These are phyloP conservation scores for Tympanoctomys barrerae DNA, from an alignment of 2,797 vertebrate species.

Conservation along the genomic window DNA sequence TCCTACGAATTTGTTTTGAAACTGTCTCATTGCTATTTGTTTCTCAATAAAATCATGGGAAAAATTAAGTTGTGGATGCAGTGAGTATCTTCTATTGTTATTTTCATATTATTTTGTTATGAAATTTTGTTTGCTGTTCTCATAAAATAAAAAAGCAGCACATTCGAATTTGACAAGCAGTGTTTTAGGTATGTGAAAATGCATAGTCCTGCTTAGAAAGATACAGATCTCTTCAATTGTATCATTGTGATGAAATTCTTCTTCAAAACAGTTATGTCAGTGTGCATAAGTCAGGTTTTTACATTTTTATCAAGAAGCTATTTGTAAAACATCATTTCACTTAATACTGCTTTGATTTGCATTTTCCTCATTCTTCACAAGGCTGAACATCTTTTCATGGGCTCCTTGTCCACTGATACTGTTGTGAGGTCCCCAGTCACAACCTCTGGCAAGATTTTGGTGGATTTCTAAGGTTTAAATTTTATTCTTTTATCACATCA, in stretches of 20 bases:
- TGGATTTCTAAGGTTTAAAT: neutral
- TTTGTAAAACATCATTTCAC: neutral
- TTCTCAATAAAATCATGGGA: too few relatives aligned
- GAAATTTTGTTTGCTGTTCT: too few relatives aligned
- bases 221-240: neutral
- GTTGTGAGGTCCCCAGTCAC: neutral
- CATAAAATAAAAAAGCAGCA: neutral
- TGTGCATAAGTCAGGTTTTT: neutral
- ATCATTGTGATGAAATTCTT: neutral
- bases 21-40: too few relatives aligned
- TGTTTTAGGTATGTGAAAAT: neutral
- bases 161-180: neutral
- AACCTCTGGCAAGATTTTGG: neutral
- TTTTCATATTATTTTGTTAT: too few relatives aligned
- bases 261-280: neutral
- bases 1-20: too few relatives aligned
- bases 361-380: slow-evolving; percentile 7
- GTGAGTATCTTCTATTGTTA: too few relatives aligned
- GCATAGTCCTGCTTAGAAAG: neutral
- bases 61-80: too few relatives aligned
- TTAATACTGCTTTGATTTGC: neutral
- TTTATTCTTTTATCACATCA: neutral
- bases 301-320: neutral
- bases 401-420: neutral
- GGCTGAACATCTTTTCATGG: neutral